Percentiles rank a stretch among this genome's conserved stretches.
Evolutionary conservation across 1,140 invertebrate species (phyloP).

Genomic region (Trichogramma pretiosum): DNA sequence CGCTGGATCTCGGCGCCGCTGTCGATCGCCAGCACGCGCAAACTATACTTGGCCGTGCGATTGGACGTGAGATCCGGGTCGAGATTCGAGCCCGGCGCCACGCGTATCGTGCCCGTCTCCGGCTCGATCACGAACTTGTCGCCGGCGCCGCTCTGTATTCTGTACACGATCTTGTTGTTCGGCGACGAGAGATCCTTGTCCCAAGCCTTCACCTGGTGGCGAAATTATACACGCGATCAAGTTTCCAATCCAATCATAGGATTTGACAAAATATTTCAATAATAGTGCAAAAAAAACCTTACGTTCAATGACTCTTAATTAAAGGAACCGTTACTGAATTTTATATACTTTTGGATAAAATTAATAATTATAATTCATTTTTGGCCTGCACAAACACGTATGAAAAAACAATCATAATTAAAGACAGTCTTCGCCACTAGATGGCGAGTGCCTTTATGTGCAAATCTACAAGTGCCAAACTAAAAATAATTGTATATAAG

Average conservation of each 20-base stretch:
- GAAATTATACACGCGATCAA: not conserved
- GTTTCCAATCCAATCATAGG: too few species aligned
- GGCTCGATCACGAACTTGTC: constrained; percentile 89
- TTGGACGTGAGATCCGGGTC: constrained; percentile 81
- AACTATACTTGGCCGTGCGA: constrained; percentile 57
- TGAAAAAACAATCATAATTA: too few species aligned
- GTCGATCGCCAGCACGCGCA: constrained; percentile 71
- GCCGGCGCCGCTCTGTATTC: constrained; percentile 74
- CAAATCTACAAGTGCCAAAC: too few species aligned
- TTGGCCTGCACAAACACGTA: too few species aligned
- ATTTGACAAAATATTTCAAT: too few species aligned
- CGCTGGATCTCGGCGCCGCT: constrained; percentile 77
- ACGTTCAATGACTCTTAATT: not conserved
- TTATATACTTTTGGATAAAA: too few species aligned
- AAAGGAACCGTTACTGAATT: too few species aligned
- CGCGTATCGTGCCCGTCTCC: constrained; percentile 71
- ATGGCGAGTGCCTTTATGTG: too few species aligned
- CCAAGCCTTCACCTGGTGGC: constrained; percentile 66
- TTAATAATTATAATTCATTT: too few species aligned
- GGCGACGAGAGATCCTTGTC: constrained; percentile 79
- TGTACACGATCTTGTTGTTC: constrained; percentile 79
- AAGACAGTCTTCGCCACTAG: too few species aligned
- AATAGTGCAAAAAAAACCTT: too few species aligned
- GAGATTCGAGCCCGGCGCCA: constrained; percentile 75
- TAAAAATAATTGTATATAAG: too few species aligned